Base-by-base conservation (phyloP, 2,113 vertebrate species). In the Python bivittatus region DNA sequence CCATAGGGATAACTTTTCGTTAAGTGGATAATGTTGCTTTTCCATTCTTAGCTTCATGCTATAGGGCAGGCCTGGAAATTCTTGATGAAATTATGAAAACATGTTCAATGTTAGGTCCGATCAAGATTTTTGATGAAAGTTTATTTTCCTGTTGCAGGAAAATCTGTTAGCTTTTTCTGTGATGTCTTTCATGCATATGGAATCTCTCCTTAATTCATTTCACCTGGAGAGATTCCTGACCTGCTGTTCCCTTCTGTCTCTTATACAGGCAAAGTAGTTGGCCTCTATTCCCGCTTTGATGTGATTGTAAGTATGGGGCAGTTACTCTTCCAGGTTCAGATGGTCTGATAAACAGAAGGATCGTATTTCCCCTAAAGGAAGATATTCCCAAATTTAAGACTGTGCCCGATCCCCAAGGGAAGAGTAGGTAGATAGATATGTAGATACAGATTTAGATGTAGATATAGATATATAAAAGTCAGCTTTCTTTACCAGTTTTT, bases 251-350 rank as follows among this genome's bases (percentile, higher is more conserved):
- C 6, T n/a, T 72, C n/a, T 1, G 64, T 2, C 91, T 42, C 89
- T 72, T 57, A 95, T 97, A 3, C 93, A 99, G 99, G 99, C 68
- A 98, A 97, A 94, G 99, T 99, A 7, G 98, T 99, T 17, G 99
- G 98, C 4, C 98, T 99, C 90, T 99, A 99, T 95, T 99, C 99
- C 2, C 98, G 99, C 92, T 99, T 99, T 3, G 99, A 99, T 4
- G 99, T 99, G 68, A 99, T 99, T 95, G 99, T 99, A 96, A 99
- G 99, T 99, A 96, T 54, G 0, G 23, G 1, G 48, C 0, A 0
- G 33, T 11, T 60, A 53, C 20, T 23, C 25, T 11, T 58, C 33
- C 52, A 79, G 44, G 85, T 42, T 44, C 22, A n/a, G 33, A 56
- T 23, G 53, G 9, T 56, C 33, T 88, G 23, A 92, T 72, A n/a